phyloP scores from a whole-genome alignment of 2,113 vertebrate genomes.

The Hydrochoerus hydrochaeris region DNA sequence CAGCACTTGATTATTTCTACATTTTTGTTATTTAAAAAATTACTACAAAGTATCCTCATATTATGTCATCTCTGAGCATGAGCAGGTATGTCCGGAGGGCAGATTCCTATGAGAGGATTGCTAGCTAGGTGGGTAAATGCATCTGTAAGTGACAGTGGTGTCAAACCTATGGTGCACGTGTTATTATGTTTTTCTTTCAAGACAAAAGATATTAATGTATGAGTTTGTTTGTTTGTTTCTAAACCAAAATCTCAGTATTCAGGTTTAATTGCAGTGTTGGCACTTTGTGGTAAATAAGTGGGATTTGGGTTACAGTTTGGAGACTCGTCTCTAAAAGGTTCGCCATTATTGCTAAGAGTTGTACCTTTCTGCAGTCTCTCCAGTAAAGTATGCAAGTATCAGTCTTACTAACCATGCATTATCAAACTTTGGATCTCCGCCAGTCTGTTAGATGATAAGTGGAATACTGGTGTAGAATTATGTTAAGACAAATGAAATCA shows the following conservation, averaged over 20 bases:
- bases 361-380: neutral
- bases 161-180: neutral
- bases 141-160: neutral
- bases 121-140: too few relatives aligned
- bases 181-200: neutral
- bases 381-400: neutral
- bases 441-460: neutral
- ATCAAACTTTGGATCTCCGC: neutral
- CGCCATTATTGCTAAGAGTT: neutral
- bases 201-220: neutral
- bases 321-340: neutral
- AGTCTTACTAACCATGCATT: neutral
- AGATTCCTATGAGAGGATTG: neutral
- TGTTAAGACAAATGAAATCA: conserved; percentile 21
- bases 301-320: neutral
- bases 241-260: neutral
- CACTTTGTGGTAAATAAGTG: neutral
- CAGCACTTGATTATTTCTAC: neutral
- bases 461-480: neutral
- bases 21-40: neutral
- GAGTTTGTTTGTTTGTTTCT: neutral
- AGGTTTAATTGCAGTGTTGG: neutral
- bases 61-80: neutral
- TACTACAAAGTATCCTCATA: neutral
- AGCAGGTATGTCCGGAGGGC: neutral